Evolutionary conservation across 2,888 invertebrate species (phyloP), one percentile per base, ranked within the genome.

Genomic region (Actias luna): DNA sequence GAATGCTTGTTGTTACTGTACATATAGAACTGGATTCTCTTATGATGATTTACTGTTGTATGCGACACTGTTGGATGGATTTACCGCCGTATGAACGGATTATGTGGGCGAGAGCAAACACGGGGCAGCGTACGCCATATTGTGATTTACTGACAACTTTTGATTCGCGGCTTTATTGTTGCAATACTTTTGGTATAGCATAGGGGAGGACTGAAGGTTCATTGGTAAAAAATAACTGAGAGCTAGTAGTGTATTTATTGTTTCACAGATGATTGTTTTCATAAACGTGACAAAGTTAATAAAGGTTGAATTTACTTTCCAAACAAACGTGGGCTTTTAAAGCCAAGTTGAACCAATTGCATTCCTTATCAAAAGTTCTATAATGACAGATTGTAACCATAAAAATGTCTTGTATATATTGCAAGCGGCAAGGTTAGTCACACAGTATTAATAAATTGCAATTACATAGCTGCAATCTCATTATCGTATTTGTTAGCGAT

Each of bases 101-200:
- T 92, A 92, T 89, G 92, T 92, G 92, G 92, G 92, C 91, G 91
- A 91, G 86, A 84, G 92, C 91, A 92, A 92, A 92, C 91, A 91
- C 86, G 88, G 87, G 88, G 87, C 89, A 87, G 84, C 85, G 87
- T 82, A 84, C 91, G 89, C 89, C 89, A 87, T 90, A 89, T 92
- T 90, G 88, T 88, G 86, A 91, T 89, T 88, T 92, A 92, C 76
- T 75, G 82, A 72, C 75, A 83, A 91, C 90, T 92, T 92, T 92
- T 92, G 92, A 92, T 90, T 88, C 90, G 87, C 87, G 83, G 85
- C 84, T 89, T 89, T 89, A 89, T 89, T 85, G 84, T 83, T 77
- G 80, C 83, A 83, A 78, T 79, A 78, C 71, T 70, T n/a, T n/a
- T n/a, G n/a, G 68, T 72, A 75, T 68, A 72, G 75, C 65, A 81